Evolutionary conservation across 1,140 invertebrate genomes (phyloP), one percentile per base, ranked within the genome.

Genomic region (Chlorops oryzae): DNA sequence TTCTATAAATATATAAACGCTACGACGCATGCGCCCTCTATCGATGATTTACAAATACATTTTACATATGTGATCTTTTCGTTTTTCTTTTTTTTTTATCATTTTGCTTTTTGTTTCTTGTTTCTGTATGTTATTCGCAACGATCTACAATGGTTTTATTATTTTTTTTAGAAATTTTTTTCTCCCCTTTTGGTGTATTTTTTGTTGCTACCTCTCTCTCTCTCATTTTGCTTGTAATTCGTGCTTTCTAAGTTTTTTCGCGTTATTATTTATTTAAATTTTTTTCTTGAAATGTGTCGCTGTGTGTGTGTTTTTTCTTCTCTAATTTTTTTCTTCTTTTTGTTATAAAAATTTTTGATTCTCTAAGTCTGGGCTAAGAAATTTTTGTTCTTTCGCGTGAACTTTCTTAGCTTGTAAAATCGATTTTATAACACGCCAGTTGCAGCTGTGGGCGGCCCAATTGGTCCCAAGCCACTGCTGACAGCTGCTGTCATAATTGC

Each of bases 361-460:
- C 9, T 45, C 27, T 20, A 32, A 32, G 13, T 40, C 3, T 3
- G 15, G 21, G 15, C 39, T 46, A 37, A 5, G 37, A 43, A 25
- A 37, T 28, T 20, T 38, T 38, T 38, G 34, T 13, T 35, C 46
- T 28, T 46, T 51, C 46, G 46, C 50, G 46, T 46, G 46, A 46
- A 45, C 40, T 51, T 51, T 46, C 4, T 44, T n/a, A 15, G 13
- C 10, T 44, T 4, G 3, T 44, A 23, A 25, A 3, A 2, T 23
- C 39, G 20, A 37, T 32, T 56, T 63, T 70, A 70, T 59, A 70
- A 55, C 42, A 70, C 67, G 50, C 65, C 67, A 47, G 70, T 70
- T 44, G 63, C 56, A 37, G 64, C 59, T 7, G 55, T 55, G 24
- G 67, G 67, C n/a, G 67, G 67, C 44, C 67, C 67, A 39, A 70